Percentiles rank a stretch among this genome's conserved stretches.
These are phyloP conservation scores for Chirona hameri DNA, from an alignment of 2,888 invertebrate species.

Conservation along the genomic window DNA sequence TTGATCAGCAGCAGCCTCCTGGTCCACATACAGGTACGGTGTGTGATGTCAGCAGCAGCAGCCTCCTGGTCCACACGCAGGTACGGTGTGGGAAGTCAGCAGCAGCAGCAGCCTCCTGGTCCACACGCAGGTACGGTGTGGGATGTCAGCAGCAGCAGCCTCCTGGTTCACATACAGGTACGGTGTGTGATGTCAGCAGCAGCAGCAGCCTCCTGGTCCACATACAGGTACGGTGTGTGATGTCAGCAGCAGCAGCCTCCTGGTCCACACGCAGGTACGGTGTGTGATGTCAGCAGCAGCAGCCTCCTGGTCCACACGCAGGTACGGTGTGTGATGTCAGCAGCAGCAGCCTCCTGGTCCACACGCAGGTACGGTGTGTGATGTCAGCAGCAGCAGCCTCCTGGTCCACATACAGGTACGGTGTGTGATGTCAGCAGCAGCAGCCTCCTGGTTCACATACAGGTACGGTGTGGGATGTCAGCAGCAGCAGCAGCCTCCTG, in stretches of 20 bases:
- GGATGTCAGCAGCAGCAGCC: conserved; percentile 59
- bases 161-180: conserved; percentile 47
- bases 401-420: conserved; percentile 45
- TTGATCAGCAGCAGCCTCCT: conserved; percentile 60
- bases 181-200: too few species aligned
- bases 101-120: too few species aligned
- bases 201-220: conserved; percentile 56
- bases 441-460: conserved; percentile 52
- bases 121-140: too few species aligned
- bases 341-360: conserved; percentile 56
- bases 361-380: conserved; percentile 35
- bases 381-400: conserved; percentile 58
- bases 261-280: conserved; percentile 43
- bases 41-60: too few species aligned
- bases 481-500: conserved; percentile 59
- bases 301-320: conserved; percentile 52
- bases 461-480: conserved; percentile 28
- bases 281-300: conserved; percentile 51
- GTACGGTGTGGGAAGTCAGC: too few species aligned
- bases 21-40: conserved; percentile 38
- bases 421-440: conserved; percentile 51
- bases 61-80: too few species aligned
- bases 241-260: conserved; percentile 58
- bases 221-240: conserved; percentile 34
- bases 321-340: background rate